Evolutionary conservation across 2,797 vertebrate species (phyloP).

Genomic region (Esox masquinongy): DNA sequence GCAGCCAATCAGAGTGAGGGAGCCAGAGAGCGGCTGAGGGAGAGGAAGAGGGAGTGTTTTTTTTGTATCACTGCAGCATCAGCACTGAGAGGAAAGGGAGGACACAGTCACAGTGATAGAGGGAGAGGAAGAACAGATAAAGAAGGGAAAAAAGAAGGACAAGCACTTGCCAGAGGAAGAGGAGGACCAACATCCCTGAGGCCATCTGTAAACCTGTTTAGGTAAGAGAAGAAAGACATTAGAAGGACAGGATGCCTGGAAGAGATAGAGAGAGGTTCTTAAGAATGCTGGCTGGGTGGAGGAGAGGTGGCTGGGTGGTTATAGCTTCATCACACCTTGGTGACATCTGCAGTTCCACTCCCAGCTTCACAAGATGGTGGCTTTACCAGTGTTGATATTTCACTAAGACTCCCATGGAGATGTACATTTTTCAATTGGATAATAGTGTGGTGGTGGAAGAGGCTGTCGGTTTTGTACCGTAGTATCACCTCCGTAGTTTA

Average conservation of each 20-base stretch:
- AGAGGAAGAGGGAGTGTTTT: conserved; percentile 77
- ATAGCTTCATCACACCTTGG: conserved; percentile 56
- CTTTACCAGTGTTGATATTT: not conserved
- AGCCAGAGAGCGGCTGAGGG: conserved; percentile 48
- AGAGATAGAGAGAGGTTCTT: conserved; percentile 18
- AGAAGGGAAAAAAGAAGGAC: conserved; percentile 53
- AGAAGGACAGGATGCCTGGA: conserved; percentile 4
- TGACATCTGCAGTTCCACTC: conserved; percentile 23
- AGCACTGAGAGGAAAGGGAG: conserved; percentile 64
- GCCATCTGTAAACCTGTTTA: conserved; percentile 42
- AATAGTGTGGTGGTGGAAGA: not conserved
- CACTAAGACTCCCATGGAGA: conserved; percentile 5
- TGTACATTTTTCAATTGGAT: too few relatives aligned
- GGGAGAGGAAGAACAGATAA: conserved; percentile 34
- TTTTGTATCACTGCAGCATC: conserved; percentile 83
- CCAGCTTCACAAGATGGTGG: conserved; percentile 23
- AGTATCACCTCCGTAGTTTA: not conserved
- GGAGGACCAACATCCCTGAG: conserved; percentile 40
- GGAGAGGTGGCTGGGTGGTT: conserved; percentile 37
- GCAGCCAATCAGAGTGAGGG: conserved; percentile 28
- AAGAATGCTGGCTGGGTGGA: conserved; percentile 42
- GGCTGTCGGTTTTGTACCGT: not conserved
- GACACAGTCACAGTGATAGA: conserved; percentile 75
- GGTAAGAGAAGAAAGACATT: conserved; percentile 63
- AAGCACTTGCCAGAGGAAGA: conserved; percentile 45